Percentiles rank a stretch among this genome's conserved stretches.
These are phyloP conservation scores for Ispidina picta DNA, from an alignment of 2,797 vertebrate species.

Conservation along the genomic window DNA sequence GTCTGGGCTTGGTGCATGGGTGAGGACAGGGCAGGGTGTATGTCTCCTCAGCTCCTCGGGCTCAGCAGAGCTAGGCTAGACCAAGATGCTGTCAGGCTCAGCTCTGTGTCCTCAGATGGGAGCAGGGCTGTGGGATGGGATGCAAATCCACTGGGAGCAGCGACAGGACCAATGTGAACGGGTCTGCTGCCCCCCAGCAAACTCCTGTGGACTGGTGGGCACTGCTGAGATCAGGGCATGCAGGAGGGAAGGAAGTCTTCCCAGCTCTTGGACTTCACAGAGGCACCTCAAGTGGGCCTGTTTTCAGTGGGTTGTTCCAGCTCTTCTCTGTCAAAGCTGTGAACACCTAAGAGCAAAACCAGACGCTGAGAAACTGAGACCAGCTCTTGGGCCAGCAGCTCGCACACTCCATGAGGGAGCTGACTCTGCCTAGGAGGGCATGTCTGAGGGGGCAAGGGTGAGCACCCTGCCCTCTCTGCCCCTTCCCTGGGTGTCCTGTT, in stretches of 20 bases:
- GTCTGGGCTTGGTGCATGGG: rapidly evolving
- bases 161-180: rapidly evolving
- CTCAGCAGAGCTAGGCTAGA: not conserved
- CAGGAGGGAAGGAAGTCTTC: not conserved
- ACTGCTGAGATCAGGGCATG: not conserved
- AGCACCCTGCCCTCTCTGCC: not conserved
- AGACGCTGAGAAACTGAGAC: constrained; percentile 39
- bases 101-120: not conserved
- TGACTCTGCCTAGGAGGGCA: not conserved
- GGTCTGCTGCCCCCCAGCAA: rapidly evolving
- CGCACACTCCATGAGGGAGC: not conserved
- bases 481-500: constrained; percentile 33
- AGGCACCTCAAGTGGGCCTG: not conserved
- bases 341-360: not conserved
- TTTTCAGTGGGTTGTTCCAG: not conserved
- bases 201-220: not conserved
- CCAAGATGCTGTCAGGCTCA: not conserved
- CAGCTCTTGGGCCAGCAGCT: not conserved
- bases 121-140: rapidly evolving
- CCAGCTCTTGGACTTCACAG: rapidly evolving
- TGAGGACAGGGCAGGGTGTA: not conserved
- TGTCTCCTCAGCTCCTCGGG: no score
- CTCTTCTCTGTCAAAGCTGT: not conserved
- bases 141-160: not conserved
- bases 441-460: not conserved